Evolutionary conservation across 2,797 vertebrate genomes (phyloP), one percentile per base, ranked within the genome.

Genomic region (Sebastolobus alascanus): DNA sequence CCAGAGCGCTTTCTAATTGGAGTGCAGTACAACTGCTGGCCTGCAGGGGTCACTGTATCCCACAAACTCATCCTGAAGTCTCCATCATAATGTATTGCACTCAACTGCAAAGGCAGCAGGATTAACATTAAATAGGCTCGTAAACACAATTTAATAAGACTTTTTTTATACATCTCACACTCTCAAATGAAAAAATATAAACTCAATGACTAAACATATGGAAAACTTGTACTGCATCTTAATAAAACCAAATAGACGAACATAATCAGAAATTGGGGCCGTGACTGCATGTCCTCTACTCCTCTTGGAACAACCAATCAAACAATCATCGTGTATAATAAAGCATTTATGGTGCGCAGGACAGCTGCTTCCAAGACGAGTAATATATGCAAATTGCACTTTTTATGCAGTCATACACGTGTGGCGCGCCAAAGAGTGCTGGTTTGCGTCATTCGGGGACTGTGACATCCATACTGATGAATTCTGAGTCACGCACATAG

Each of bases 41-140:
- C 94, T 91, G 75, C 69, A 79, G 91, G 79, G 77, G 93, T 82
- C 92, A 10, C 91, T 93, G 75, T 93, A 64, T 82, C 71, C 70
- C 86, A 80, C 64, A 71, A 74, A 67, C 75, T 22, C 11, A 35
- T 50, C 40, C 13, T 40, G 6, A 6, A 50, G 14, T 78, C 20
- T 13, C 13, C 63, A 71, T 37, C 29, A 38, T 20, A n/a, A 29
- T 77, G 50, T 50, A 61, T 71, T 63, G 33, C n/a, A 43, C 43
- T 66, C 63, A 60, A 16, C 50, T 70, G 29, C 4, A 82, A 68
- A 87, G 27, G 38, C 40, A 77, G 20, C 37, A 77, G 43, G 54
- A 55, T 83, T 40, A 61, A 72, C 56, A 73, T 71, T 31, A 54
- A 40, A 84, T 22, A 69, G 65, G 3, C 56, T 60, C 68, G 68